These are phyloP conservation scores for Silvanus unidentatus DNA, from an alignment of 2,888 invertebrate species.

Conservation along the genomic window DNA sequence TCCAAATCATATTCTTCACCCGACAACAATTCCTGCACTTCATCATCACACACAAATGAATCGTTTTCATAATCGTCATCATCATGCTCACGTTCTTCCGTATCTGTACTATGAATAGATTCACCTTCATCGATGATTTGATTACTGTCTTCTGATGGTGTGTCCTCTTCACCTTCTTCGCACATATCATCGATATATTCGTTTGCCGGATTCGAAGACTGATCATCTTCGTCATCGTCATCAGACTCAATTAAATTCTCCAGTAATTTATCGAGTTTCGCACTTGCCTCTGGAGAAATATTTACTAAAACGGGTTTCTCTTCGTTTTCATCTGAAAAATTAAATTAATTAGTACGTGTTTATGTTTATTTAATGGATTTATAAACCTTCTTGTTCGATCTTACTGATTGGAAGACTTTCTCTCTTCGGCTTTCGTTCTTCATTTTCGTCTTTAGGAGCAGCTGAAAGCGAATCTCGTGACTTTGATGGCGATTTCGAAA, in stretches of 20 bases:
- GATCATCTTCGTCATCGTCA: slow-evolving; percentile 14
- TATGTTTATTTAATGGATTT: neutral
- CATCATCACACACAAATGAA: slow-evolving; percentile 37
- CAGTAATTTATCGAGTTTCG: slow-evolving; percentile 17
- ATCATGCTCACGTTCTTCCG: slow-evolving; percentile 27
- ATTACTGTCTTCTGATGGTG: slow-evolving; percentile 41
- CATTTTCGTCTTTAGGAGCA: no score
- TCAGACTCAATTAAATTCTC: slow-evolving; percentile 11
- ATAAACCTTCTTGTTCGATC: neutral
- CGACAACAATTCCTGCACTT: slow-evolving; percentile 31
- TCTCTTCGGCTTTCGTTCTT: neutral
- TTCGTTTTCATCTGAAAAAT: neutral
- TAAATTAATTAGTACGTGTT: neutral
- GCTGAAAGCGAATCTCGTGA: no score
- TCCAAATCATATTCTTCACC: slow-evolving; percentile 33
- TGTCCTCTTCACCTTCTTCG: slow-evolving; percentile 42
- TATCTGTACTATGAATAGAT: slow-evolving; percentile 34
- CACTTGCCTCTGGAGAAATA: slow-evolving; percentile 4
- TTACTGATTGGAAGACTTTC: neutral
- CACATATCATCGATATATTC: slow-evolving; percentile 26
- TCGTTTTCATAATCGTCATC: slow-evolving; percentile 27
- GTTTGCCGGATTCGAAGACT: neutral
- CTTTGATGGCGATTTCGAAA: neutral
- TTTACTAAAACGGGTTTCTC: neutral
- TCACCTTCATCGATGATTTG: slow-evolving; percentile 41